Evolutionary conservation across 2,797 vertebrate genomes (phyloP).

Genomic region (Bryconaethiops microstoma): DNA sequence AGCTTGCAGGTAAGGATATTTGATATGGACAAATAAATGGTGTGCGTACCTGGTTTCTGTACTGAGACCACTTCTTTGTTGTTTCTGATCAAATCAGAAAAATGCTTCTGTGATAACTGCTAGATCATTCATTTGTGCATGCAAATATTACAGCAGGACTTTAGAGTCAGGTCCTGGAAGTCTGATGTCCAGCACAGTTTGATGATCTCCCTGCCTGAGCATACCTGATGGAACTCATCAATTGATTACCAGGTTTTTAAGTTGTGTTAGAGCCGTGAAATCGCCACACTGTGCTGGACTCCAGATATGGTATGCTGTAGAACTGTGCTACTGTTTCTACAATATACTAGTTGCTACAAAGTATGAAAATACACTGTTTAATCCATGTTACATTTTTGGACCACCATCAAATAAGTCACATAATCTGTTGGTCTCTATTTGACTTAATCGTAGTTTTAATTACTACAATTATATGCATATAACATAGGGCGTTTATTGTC

Average conservation of each 20-base stretch:
- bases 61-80: neutral
- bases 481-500: neutral
- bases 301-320: neutral
- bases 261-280: neutral
- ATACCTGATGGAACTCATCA: neutral
- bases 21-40: neutral
- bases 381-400: too few relatives aligned
- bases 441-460: neutral
- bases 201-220: neutral
- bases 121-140: neutral
- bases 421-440: neutral
- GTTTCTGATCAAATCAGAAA: neutral
- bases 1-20: conserved; percentile 72
- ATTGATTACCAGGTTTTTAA: neutral
- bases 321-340: too few relatives aligned
- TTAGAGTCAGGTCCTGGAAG: neutral
- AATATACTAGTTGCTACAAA: too few relatives aligned
- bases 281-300: neutral
- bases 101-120: neutral
- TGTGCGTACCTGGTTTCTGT: neutral
- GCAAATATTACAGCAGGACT: neutral
- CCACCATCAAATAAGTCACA: too few relatives aligned
- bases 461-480: too few relatives aligned
- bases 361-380: too few relatives aligned
- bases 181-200: neutral